Percentiles rank a stretch among this genome's conserved stretches.
phyloP scores from a whole-genome alignment of 2,888 invertebrate genomes.

The Rhagonycha lutea region DNA sequence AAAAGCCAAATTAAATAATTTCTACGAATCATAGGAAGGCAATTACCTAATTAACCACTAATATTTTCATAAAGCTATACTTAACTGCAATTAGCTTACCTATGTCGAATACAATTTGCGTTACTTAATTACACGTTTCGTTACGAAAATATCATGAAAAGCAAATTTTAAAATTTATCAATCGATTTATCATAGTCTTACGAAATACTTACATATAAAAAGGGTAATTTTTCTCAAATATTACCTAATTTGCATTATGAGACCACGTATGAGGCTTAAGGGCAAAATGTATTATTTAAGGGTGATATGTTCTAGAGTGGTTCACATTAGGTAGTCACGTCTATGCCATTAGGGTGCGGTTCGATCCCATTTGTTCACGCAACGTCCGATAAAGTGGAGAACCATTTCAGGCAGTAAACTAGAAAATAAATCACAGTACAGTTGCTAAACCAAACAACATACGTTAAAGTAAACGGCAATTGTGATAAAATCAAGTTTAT shows the following conservation, averaged over 20 bases:
- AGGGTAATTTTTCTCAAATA: slow-evolving; percentile 18
- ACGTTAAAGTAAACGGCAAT: slow-evolving; percentile 21
- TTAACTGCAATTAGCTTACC: background rate
- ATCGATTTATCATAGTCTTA: background rate
- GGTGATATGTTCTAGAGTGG: slow-evolving; percentile 34
- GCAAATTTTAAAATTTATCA: background rate
- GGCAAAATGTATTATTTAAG: slow-evolving; percentile 30
- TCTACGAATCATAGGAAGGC: background rate
- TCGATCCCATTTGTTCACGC: slow-evolving; percentile 45
- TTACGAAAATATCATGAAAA: background rate
- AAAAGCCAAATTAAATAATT: background rate
- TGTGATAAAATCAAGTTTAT: slow-evolving; percentile 8
- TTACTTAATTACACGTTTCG: background rate
- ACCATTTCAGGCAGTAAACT: slow-evolving; percentile 40
- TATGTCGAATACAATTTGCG: background rate
- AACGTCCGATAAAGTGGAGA: slow-evolving; percentile 42
- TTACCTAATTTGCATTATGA: slow-evolving; percentile 32
- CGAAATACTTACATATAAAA: background rate
- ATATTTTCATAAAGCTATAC: background rate
- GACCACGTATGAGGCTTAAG: slow-evolving; percentile 33
- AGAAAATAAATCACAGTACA: slow-evolving; percentile 43
- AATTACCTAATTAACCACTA: background rate
- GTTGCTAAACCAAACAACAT: slow-evolving; percentile 33
- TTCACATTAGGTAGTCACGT: slow-evolving; percentile 45
- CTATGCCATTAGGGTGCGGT: slow-evolving; percentile 44